phyloP scores from a whole-genome alignment of 23 tunicate species.

The Phallusia fumigata region DNA sequence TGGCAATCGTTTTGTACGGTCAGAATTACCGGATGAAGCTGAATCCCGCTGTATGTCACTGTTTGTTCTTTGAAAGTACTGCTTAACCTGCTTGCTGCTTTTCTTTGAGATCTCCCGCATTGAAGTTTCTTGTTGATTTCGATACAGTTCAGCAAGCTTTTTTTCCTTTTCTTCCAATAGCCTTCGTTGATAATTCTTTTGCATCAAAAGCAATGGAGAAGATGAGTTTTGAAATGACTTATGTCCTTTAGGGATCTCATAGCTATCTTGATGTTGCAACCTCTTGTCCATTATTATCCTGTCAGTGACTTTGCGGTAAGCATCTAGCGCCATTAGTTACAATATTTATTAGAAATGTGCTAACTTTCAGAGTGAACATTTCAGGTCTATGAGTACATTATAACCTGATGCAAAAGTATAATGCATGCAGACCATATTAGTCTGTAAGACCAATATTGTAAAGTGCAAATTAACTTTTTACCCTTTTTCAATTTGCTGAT shows the following conservation, averaged over 20 bases:
- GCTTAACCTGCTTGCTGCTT: slow-evolving; percentile 49
- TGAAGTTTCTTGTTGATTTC: slow-evolving; percentile 44
- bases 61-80: slow-evolving; percentile 22
- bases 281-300: neutral
- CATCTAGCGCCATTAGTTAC: neutral
- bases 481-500: too few relatives aligned
- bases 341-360: neutral
- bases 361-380: too few relatives aligned
- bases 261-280: neutral
- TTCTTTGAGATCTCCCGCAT: slow-evolving; percentile 46
- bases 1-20: slow-evolving; percentile 14
- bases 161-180: slow-evolving; percentile 49
- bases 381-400: too few relatives aligned
- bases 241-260: neutral
- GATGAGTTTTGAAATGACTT: neutral
- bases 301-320: neutral
- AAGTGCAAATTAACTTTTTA: too few relatives aligned
- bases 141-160: slow-evolving; percentile 42
- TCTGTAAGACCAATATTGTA: too few relatives aligned
- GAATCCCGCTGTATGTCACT: slow-evolving; percentile 8
- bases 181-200: slow-evolving; percentile 44
- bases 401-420: too few relatives aligned
- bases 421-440: too few relatives aligned
- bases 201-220: slow-evolving; percentile 58
- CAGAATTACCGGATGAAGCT: slow-evolving; percentile 22